These are phyloP conservation scores for Acanthosepion lycidas DNA, from an alignment of 2,888 invertebrate genomes.

Conservation along the genomic window DNA sequence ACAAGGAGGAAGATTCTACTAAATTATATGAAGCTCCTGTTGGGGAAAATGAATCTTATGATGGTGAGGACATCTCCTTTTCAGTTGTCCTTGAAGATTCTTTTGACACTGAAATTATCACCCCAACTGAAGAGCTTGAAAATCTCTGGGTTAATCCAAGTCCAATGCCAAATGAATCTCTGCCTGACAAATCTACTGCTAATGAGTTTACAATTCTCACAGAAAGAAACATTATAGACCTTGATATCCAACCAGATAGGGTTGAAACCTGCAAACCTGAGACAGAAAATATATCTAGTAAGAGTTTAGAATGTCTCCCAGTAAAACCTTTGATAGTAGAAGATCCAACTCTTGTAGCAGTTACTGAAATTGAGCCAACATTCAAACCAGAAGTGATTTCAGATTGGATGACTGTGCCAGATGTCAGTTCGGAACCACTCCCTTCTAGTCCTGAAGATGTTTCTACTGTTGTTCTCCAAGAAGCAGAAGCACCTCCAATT, in stretches of 20 bases:
- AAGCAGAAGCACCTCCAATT: background rate
- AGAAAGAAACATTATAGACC: background rate
- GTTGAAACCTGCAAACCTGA: no score
- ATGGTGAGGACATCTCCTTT: background rate
- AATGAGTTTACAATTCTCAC: background rate
- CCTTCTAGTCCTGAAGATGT: background rate
- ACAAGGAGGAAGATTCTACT: background rate
- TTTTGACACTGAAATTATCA: background rate
- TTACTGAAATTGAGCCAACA: background rate
- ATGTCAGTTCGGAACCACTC: background rate
- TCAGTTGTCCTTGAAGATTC: background rate
- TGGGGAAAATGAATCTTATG: background rate
- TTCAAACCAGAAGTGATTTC: background rate
- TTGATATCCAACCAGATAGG: background rate
- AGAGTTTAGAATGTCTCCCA: background rate
- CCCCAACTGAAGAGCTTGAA: background rate
- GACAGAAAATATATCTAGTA: background rate
- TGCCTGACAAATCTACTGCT: background rate
- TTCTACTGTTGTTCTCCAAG: background rate
- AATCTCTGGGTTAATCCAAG: background rate
- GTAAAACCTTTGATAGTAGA: background rate
- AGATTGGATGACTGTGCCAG: background rate
- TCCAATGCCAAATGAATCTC: background rate
- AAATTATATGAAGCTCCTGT: background rate
- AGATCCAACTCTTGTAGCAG: background rate